Base-by-base conservation (phyloP, 1,140 invertebrate species). In the Drosophila setifemur region DNA sequence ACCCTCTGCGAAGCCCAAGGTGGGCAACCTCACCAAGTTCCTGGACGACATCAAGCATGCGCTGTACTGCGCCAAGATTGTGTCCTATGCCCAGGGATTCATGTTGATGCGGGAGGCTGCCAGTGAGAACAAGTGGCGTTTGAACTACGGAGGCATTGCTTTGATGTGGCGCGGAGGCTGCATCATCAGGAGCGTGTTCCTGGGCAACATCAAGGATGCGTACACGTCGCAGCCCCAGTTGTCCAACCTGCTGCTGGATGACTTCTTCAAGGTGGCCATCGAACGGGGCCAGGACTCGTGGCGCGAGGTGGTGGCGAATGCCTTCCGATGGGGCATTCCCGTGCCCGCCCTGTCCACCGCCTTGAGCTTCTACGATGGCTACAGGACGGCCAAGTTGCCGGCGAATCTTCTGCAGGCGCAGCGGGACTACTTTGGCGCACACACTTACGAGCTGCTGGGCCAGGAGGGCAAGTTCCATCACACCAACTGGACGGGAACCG, bases 81-180 rank as follows among this genome's bases (percentile, higher is more conserved):
- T 99, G 35, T 99, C 98, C 0, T 99, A 99, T 88, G 97, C 99
- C 1, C 99, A 99, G 93, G 99, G 99, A 0, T 99, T 99, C 88
- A 99, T 99, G 99, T 91, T 99, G 42, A 92, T 99, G 73, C 93
- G 96, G 39, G 97, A 99, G 91, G 98, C 98, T 18, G 98, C 98
- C 1, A 95, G 95, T 78, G 92, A 95, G 54, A 95, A 98, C 74
- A 94, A 95, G 0, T 99, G 98, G 99, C 95, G 98, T 52, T 92
- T 99, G 9, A 99, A 99, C 91, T 98, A 99, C 88, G 98, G 98
- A 42, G 96, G 96, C 28, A 99, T 99, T 81, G 98, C 99, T 9
- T 92, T 99, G 0, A 99, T 99, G 98, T 99, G 99, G 99, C 93
- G 98, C 71, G 99, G 99, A 16, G 99, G 99, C 25, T 99, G 99